These are phyloP conservation scores for Sycophila sp. DNA, from an alignment of 1,140 invertebrate species.

Conservation along the genomic window DNA sequence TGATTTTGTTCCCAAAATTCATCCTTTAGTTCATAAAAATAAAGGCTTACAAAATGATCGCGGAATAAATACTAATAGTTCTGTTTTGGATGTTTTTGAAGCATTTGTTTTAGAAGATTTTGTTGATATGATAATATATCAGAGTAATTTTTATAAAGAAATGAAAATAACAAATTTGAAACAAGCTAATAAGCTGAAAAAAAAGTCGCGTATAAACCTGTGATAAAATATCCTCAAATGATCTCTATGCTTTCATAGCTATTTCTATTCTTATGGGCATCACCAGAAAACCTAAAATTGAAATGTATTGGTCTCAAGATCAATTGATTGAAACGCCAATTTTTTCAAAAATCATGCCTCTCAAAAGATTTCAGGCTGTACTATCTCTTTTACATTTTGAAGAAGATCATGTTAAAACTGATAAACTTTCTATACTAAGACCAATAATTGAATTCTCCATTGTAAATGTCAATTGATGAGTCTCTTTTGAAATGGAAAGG, in stretches of 20 bases:
- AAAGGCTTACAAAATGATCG: neutral
- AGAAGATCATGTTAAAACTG: neutral
- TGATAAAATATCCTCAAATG: neutral
- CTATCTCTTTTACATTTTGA: neutral
- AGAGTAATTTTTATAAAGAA: too few relatives aligned
- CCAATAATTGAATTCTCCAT: neutral
- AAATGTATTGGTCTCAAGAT: constrained; percentile 7
- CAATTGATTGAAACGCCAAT: neutral
- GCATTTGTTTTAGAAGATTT: too few relatives aligned
- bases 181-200: neutral
- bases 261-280: neutral
- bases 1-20: neutral
- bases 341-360: constrained; percentile 1
- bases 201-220: neutral
- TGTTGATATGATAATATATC: too few relatives aligned
- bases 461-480: neutral
- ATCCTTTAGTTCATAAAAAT: neutral
- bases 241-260: neutral
- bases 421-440: neutral
- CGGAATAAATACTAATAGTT: neutral
- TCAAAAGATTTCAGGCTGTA: neutral
- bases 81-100: neutral
- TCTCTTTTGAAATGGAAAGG: constrained; percentile 4
- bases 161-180: too few relatives aligned
- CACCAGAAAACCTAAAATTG: neutral